Percentiles rank a stretch among this genome's conserved stretches.
Conservation (phyloP, 2,888 invertebrate species). For the Scelioninae gen. 1 region DNA sequence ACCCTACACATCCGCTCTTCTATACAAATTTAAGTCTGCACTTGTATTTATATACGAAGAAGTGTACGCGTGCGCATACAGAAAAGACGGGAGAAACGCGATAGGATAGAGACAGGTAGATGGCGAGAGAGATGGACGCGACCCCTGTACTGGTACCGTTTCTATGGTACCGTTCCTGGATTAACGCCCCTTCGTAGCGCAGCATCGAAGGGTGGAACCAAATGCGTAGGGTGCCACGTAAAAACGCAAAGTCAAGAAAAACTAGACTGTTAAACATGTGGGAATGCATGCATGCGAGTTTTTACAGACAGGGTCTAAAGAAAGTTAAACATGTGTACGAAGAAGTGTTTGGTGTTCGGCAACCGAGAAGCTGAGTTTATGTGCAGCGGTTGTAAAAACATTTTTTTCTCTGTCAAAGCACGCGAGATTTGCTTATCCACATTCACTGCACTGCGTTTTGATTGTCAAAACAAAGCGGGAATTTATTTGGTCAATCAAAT, state of each 20-base stretch:
- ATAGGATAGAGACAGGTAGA: conserved; percentile 51
- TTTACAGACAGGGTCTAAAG: conserved; percentile 28
- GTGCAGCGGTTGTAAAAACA: conserved; percentile 13
- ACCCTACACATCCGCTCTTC: conserved; percentile 30
- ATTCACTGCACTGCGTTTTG: neutral
- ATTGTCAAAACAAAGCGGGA: neutral
- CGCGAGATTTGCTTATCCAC: no score
- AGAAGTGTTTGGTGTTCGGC: conserved; percentile 17
- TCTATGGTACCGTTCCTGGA: conserved; percentile 83
- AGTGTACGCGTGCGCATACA: conserved; percentile 48
- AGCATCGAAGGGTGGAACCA: conserved; percentile 76
- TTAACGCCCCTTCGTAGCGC: conserved; percentile 78
- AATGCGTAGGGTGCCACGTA: conserved; percentile 67
- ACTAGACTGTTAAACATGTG: conserved; percentile 58
- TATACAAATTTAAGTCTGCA: conserved; percentile 51
- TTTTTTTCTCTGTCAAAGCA: neutral
- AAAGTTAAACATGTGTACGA: conserved; percentile 32
- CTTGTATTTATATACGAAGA: conserved; percentile 54
- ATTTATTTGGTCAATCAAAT: neutral
- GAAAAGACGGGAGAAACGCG: conserved; percentile 52
- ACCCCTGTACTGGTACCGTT: conserved; percentile 81
- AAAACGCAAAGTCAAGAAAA: conserved; percentile 68
- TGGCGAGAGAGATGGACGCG: conserved; percentile 68
- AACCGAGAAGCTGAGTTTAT: neutral
- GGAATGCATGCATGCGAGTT: conserved; percentile 42